A percentile compares a stretch with the other conserved stretches of the same genome.
Conservation (phyloP, 2,113 vertebrate genomes). For the Oncorhynchus nerka region DNA sequence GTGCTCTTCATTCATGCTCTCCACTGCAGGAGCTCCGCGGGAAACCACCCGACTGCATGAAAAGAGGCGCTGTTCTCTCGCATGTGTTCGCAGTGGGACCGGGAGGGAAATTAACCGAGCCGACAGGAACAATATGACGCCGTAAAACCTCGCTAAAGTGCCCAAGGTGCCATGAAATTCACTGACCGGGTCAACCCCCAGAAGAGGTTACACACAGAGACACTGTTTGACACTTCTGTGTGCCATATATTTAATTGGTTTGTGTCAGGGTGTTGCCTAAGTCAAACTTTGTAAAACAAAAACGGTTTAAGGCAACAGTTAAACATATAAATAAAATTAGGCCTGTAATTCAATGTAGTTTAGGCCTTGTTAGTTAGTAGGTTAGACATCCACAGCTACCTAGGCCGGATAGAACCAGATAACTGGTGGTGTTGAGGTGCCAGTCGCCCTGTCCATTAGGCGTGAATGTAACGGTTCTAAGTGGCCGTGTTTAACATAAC, state of each 20-base stretch:
- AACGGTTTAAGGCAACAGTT: no score
- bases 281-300: no score
- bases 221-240: not conserved
- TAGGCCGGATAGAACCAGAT: not conserved
- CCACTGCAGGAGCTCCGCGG: constrained; percentile 37
- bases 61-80: constrained; percentile 50
- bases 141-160: constrained; percentile 15
- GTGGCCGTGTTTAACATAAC: constrained; percentile 42
- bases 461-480: constrained; percentile 38
- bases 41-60: constrained; percentile 34
- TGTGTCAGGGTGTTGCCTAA: no score
- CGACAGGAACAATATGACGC: constrained; percentile 43
- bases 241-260: not conserved
- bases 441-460: constrained; percentile 16
- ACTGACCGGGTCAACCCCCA: not conserved
- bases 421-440: constrained; percentile 26
- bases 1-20: constrained; percentile 32
- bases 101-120: constrained; percentile 36
- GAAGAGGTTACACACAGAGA: not conserved
- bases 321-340: no score
- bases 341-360: no score
- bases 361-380: no score
- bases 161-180: constrained; percentile 38
- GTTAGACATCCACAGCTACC: no score
- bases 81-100: constrained; percentile 44